phyloP scores from a whole-genome alignment of 37 sponge, comb jelly and placozoan genomes.

The Spongia lamella region DNA sequence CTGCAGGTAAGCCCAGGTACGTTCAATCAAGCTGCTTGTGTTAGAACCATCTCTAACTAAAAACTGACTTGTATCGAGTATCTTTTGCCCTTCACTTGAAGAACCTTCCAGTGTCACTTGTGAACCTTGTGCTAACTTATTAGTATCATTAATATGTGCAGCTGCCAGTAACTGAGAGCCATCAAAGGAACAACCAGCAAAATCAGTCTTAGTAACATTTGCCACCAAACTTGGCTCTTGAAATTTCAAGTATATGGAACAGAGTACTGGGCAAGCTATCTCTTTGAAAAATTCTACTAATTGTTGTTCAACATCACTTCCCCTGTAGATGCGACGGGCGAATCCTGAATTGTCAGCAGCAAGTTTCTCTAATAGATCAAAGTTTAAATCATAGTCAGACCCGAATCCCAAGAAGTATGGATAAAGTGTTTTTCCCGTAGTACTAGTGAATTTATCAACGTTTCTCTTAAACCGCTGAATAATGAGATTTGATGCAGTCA shows the following conservation, averaged over 20 bases:
- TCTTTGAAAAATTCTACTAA: conserved; percentile 59
- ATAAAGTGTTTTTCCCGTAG: no score
- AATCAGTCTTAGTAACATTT: neutral
- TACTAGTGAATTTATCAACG: no score
- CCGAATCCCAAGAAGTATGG: conserved; percentile 58
- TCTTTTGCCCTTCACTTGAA: no score
- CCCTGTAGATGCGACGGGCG: conserved; percentile 45
- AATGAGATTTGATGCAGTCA: conserved; percentile 17
- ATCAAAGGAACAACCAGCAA: conserved; percentile 46
- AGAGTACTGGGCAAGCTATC: conserved; percentile 53
- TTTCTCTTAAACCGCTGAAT: conserved; percentile 40
- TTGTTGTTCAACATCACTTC: conserved; percentile 47
- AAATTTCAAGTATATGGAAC: conserved; percentile 13
- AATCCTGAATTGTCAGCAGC: conserved; percentile 52
- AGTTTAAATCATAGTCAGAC: conserved; percentile 21
- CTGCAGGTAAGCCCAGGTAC: conserved; percentile 40
- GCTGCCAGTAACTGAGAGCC: conserved; percentile 58
- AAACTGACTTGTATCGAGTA: no score
- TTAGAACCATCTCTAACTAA: no score
- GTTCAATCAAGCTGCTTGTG: conserved; percentile 12
- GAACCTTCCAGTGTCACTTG: no score
- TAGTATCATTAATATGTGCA: neutral
- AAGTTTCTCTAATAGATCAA: conserved; percentile 42
- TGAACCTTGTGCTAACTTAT: neutral
- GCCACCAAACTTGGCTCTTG: neutral